A percentile compares a stretch with the other conserved stretches of the same genome.
phyloP scores from a whole-genome alignment of 2,888 invertebrate species.

The Mythimna vitellina region DNA sequence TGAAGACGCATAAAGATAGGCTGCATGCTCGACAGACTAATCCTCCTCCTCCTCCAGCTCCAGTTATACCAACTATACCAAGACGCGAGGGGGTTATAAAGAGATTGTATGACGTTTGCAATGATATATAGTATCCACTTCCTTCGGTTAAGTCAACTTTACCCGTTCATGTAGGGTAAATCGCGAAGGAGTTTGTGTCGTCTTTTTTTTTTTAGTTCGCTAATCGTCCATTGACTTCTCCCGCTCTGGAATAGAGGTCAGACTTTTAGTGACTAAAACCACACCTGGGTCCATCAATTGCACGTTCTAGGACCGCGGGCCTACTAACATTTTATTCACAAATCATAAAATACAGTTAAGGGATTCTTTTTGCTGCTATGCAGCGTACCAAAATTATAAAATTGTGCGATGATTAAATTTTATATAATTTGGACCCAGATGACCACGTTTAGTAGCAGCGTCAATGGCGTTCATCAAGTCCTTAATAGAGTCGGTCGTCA shows the following conservation, averaged over 20 bases:
- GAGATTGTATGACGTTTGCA: not conserved
- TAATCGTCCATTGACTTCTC: no score
- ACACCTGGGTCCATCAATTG: no score
- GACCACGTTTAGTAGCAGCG: not conserved
- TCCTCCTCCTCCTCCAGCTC: conserved; percentile 24
- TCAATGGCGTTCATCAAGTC: not conserved
- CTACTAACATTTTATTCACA: not conserved
- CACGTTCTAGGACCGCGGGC: no score
- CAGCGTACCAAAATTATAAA: no score
- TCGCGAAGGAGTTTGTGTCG: not conserved
- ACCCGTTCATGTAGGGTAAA: no score
- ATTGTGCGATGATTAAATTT: no score
- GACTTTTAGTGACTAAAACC: no score
- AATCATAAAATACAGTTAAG: not conserved
- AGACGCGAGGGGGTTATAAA: conserved; percentile 7
- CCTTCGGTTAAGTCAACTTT: no score
- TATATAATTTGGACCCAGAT: no score
- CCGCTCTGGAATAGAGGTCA: no score
- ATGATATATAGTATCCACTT: not conserved
- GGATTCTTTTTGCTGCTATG: not conserved
- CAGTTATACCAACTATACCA: conserved; percentile 7
- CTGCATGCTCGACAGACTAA: conserved; percentile 77
- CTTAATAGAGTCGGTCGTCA: no score
- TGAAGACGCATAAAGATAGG: conserved; percentile 90
- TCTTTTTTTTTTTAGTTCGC: no score